Percentiles rank a stretch among this genome's conserved stretches.
Evolutionary conservation across 1,140 invertebrate genomes (phyloP).

Genomic region (Apolygus lucorum): DNA sequence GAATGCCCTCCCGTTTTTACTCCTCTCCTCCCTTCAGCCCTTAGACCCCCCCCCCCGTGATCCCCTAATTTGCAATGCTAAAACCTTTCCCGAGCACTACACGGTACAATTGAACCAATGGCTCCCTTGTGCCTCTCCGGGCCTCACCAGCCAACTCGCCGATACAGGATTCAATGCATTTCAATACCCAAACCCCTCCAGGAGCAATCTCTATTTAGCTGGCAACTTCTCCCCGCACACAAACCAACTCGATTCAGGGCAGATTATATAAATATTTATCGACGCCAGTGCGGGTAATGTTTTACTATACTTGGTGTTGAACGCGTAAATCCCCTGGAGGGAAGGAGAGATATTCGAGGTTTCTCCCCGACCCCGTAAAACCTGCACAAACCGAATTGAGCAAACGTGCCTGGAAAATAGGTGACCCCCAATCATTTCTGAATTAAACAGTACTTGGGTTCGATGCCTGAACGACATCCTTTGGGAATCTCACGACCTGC

Average conservation of each 20-base stretch:
- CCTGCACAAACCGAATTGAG: too few species aligned
- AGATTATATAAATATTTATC: constrained; percentile 1
- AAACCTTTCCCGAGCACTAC: not conserved
- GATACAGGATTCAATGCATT: constrained; percentile 1
- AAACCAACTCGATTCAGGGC: not conserved
- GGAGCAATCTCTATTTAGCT: not conserved
- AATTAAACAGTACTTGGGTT: too few species aligned
- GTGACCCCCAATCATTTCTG: too few species aligned
- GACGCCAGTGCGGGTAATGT: not conserved
- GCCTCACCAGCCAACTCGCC: not conserved
- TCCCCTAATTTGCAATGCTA: not conserved
- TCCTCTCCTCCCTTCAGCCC: not conserved
- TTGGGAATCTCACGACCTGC: too few species aligned
- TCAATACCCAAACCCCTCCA: not conserved
- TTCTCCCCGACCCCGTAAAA: not conserved
- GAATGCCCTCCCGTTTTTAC: not conserved
- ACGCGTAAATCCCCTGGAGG: not conserved
- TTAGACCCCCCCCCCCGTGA: not conserved
- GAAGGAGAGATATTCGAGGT: not conserved
- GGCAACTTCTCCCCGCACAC: not conserved
- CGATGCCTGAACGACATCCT: too few species aligned
- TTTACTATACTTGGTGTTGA: not conserved
- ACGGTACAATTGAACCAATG: not conserved
- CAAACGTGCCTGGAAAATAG: too few species aligned
- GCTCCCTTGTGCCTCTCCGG: not conserved